Evolutionary conservation across 2,113 vertebrate species (phyloP).

Genomic region (Eurypyga helias): DNA sequence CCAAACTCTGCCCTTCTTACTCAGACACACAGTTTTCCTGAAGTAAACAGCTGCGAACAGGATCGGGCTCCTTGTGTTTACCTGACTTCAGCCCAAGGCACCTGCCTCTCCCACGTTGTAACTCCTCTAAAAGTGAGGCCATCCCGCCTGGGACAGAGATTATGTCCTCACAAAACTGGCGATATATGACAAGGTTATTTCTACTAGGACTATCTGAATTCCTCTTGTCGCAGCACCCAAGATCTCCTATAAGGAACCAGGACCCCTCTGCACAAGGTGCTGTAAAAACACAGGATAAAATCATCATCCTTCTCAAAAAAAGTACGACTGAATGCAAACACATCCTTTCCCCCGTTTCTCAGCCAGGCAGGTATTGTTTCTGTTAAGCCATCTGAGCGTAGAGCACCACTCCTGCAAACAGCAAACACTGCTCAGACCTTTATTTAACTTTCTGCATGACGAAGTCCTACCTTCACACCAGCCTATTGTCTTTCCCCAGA

Average conservation of each 20-base stretch:
- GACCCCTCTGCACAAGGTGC: neutral
- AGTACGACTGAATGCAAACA: neutral
- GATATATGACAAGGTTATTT: neutral
- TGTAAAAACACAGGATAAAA: neutral
- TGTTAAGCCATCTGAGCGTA: neutral
- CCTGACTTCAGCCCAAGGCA: neutral
- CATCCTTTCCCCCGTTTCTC: neutral
- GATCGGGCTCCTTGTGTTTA: neutral
- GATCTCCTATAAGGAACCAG: neutral
- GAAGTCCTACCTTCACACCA: neutral
- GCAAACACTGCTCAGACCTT: constrained; percentile 24
- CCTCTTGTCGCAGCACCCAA: neutral
- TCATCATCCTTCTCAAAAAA: neutral
- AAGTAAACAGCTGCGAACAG: neutral
- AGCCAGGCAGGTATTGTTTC: neutral
- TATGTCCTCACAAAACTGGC: neutral
- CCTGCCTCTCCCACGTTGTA: neutral
- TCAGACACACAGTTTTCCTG: neutral
- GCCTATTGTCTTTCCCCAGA: neutral
- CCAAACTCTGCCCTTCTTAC: neutral
- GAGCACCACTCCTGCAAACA: constrained; percentile 19
- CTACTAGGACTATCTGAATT: neutral
- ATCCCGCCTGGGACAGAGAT: neutral
- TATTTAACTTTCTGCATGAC: constrained; percentile 39
- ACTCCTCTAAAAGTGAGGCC: neutral